Evolutionary conservation across 1,140 invertebrate species (phyloP), one percentile per base, ranked within the genome.

Genomic region (Danaus melanippus): DNA sequence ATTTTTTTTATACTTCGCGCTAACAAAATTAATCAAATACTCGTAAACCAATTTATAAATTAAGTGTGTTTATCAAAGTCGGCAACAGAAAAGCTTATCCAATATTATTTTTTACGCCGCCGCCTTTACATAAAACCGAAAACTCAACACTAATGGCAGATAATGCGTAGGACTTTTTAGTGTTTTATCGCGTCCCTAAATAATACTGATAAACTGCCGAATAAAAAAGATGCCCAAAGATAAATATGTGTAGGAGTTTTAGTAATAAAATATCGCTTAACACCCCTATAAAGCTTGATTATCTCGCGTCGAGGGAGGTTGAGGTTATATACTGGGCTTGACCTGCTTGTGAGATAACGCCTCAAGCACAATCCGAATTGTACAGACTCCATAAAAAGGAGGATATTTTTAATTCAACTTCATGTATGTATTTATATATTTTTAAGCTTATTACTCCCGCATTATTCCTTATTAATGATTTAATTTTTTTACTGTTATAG

Each of bases 131-230:
- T 56, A 56, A 61, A 64, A 56, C 58, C 52, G 41, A 61, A 61
- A 64, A 50, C 55, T 57, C 44, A 57, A 50, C 58, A 60, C 58
- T 64, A 64, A 60, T 60, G 62, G 54, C 41, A 57, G 60, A 58
- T 62, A 62, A 53, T 50, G 47, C 50, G 58, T 53, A 53, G 53
- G 61, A 53, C 49, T 58, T 63, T 66, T 71, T 63, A 67, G 64
- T 58, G 58, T 73, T 75, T 84, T 82, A 84, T 79, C 79, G 63
- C 58, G 57, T 58, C 68, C 69, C 71, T 84, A 84, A 84, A 80
- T 80, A 84, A 84, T 71, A 72, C 66, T 77, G 81, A 84, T 84
- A 82, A 81, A 80, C 71, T 72, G 66, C 54, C 67, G 66, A 76
- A 82, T 76, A 80, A 84, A 79, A 81, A 76, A 74, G 72, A 76